phyloP scores from a whole-genome alignment of 2,888 invertebrate species.

The Drosophila mettleri region DNA sequence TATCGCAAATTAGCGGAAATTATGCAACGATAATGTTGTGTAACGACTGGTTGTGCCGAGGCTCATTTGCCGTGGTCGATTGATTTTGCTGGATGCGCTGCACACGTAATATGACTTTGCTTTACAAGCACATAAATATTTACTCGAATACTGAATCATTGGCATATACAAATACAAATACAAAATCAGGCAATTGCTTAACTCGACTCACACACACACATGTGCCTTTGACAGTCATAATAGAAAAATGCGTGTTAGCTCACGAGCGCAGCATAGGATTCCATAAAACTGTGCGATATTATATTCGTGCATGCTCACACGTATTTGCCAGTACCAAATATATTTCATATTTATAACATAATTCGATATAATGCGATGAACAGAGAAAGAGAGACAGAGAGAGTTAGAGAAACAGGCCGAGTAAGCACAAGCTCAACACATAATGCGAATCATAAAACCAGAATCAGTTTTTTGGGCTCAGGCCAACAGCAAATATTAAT shows the following conservation, averaged over 20 bases:
- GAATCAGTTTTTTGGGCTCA: conserved; percentile 70
- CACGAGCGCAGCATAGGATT: conserved; percentile 62
- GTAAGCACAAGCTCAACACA: conserved; percentile 8
- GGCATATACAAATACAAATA: too few species aligned
- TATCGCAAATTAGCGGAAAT: conserved; percentile 68
- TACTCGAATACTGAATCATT: neutral
- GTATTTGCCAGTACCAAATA: conserved; percentile 51
- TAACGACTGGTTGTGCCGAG: conserved; percentile 22
- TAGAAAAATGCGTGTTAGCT: conserved; percentile 23
- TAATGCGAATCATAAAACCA: conserved; percentile 66
- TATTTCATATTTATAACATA: conserved; percentile 78
- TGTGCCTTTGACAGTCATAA: neutral
- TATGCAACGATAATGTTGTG: conserved; percentile 67
- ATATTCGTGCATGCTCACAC: conserved; percentile 57
- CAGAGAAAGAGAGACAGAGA: conserved; percentile 50
- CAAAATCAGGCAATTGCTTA: too few species aligned
- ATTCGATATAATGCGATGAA: conserved; percentile 72
- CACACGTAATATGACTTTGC: neutral
- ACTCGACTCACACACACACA: too few species aligned
- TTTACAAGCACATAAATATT: neutral
- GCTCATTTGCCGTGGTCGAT: conserved; percentile 20
- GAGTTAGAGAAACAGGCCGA: conserved; percentile 23
- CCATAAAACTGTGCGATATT: conserved; percentile 46
- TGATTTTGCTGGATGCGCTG: conserved; percentile 1
- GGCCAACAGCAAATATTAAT: conserved; percentile 53